phyloP scores from a whole-genome alignment of 2,113 vertebrate genomes.

The Dascyllus trimaculatus region DNA sequence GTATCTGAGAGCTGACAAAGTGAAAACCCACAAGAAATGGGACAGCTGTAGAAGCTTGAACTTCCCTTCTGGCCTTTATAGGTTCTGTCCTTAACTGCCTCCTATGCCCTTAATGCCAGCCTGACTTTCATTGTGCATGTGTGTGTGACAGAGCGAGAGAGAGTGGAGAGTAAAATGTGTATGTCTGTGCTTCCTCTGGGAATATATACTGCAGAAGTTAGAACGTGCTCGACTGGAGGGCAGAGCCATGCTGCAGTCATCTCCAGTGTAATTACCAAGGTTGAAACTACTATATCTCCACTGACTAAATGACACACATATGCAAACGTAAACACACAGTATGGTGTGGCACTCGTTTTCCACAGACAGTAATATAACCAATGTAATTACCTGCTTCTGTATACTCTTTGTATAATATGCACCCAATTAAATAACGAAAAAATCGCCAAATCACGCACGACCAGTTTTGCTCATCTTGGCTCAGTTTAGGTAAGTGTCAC shows the following conservation, averaged over 20 bases:
- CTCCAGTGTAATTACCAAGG: constrained; percentile 52
- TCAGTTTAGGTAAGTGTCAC: too few relatives aligned
- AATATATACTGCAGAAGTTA: constrained; percentile 38
- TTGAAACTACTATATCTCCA: constrained; percentile 24
- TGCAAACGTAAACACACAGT: neutral
- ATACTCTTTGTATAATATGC: neutral
- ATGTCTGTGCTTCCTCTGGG: constrained; percentile 45
- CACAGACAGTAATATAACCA: neutral
- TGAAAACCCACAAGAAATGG: constrained; percentile 39
- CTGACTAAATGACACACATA: constrained; percentile 24
- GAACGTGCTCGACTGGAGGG: constrained; percentile 51
- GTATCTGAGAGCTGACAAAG: constrained; percentile 53
- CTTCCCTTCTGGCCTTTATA: constrained; percentile 45
- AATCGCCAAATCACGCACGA: neutral
- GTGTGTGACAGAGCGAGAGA: constrained; percentile 6
- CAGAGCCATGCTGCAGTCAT: constrained; percentile 24
- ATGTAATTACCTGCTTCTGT: neutral
- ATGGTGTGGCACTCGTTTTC: neutral
- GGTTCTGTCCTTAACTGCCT: constrained; percentile 54
- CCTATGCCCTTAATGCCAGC: constrained; percentile 46
- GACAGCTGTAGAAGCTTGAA: constrained; percentile 35
- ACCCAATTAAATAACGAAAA: neutral
- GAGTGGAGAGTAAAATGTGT: constrained; percentile 21
- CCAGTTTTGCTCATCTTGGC: neutral
- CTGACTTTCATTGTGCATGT: constrained; percentile 35